These are phyloP conservation scores for Leucopternis melanops DNA, from an alignment of 2,113 vertebrate species.

Conservation along the genomic window DNA sequence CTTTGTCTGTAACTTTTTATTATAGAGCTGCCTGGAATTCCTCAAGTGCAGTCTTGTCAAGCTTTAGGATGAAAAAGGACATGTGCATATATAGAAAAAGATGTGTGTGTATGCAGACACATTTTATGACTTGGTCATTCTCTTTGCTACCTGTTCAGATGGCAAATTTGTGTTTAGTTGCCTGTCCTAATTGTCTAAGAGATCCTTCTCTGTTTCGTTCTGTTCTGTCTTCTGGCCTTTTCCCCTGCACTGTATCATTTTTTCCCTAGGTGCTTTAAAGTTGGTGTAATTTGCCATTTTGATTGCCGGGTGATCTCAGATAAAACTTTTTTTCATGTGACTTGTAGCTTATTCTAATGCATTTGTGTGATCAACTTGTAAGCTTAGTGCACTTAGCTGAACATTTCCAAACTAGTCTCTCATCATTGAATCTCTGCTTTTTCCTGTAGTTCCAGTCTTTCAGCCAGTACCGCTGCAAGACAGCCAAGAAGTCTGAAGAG, in stretches of 20 bases:
- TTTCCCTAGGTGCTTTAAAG: neutral
- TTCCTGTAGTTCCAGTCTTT: conserved; percentile 92
- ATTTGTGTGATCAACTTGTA: neutral
- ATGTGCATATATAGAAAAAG: neutral
- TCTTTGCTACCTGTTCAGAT: neutral
- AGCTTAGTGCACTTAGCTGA: neutral
- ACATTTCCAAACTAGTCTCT: neutral
- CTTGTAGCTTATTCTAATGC: neutral
- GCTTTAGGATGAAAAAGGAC: neutral
- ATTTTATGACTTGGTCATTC: neutral
- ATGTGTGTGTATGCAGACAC: neutral
- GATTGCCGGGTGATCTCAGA: neutral
- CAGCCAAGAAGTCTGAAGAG: conserved; percentile 93
- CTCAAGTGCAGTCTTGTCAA: neutral
- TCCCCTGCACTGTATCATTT: neutral
- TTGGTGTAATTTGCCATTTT: neutral
- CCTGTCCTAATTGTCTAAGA: neutral
- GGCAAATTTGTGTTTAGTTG: neutral
- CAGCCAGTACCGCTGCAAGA: conserved; percentile 98
- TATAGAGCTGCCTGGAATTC: neutral
- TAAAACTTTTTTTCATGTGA: neutral
- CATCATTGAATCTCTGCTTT: neutral
- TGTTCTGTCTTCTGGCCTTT: neutral
- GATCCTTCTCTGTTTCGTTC: neutral
- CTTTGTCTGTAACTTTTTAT: neutral